Base-by-base conservation (phyloP, 2,797 vertebrate genomes). In the Prionace glauca region DNA sequence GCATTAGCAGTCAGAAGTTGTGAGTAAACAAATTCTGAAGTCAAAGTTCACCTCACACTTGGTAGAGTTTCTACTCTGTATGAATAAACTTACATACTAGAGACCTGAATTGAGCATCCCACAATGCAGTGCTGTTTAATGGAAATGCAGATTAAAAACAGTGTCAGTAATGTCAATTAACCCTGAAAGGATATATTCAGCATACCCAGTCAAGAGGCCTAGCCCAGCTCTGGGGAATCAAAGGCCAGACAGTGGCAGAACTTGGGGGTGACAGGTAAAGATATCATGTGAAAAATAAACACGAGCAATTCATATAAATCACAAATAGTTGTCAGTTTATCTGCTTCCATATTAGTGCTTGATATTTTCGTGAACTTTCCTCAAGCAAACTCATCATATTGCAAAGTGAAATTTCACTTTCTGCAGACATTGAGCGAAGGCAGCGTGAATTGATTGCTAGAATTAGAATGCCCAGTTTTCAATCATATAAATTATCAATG, bases 61-160 rank as follows among this genome's bases (percentile, higher is more conserved):
- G 65, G 62, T 92, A 36, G n/a, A 92, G 62, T 67, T 92, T 41
- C 18, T 92, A 22, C n/a, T 92, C n/a, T 67, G 88, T 91, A 92
- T 92, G 65, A 92, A 92, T 92, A 65, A 69, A n/a, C n/a, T 65
- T 69, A 92, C 87, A 90, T 56, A 90, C 22, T 92, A 67, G 90
- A 92, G 90, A 4, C 90, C n/a, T 92, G 22, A 67, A 92, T 41
- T 91, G 88, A 36, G 5, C 56, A n/a, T 65, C 88, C 62, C 71
- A 94, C 67, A 94, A 45, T 74, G 93, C 69, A 72, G 71, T 74
- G 26, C 26, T 95, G 71, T 56, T 56, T 77, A 74, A 77, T 56
- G 93, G 16, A 74, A 95, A 32, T 56, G 16, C 14, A 60, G 50
- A 60, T 77, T 32, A 22, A 69, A 95, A 24, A 94, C 16, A 50